phyloP scores from a whole-genome alignment of 2,113 vertebrate species.

The Leptobrachium leishanense region DNA sequence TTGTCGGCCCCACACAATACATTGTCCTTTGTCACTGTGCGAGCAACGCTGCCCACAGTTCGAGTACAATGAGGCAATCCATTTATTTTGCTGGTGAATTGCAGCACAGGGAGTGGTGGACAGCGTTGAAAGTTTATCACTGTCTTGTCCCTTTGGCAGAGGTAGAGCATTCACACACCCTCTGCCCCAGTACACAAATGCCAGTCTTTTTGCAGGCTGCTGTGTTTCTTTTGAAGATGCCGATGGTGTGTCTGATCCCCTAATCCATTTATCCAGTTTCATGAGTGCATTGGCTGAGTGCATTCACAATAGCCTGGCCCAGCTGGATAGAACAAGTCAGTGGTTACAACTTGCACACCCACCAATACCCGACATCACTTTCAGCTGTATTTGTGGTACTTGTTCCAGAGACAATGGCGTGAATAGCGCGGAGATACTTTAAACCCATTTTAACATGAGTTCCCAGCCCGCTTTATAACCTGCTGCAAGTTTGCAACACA shows the following conservation, averaged over 20 bases:
- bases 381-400: conserved; percentile 58
- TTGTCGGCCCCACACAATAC: conserved; percentile 70
- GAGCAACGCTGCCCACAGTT: conserved; percentile 72
- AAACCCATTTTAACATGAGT: conserved; percentile 9
- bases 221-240: conserved; percentile 77
- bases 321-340: conserved; percentile 72
- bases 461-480: conserved; percentile 8
- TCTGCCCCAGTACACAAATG: conserved; percentile 71
- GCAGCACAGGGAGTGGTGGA: conserved; percentile 71
- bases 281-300: conserved; percentile 69
- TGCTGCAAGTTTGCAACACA: conserved; percentile 10
- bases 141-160: conserved; percentile 79
- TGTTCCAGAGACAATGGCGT: conserved; percentile 55
- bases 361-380: conserved; percentile 62
- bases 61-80: conserved; percentile 78
- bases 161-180: conserved; percentile 75
- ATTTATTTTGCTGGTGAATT: conserved; percentile 81
- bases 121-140: conserved; percentile 85
- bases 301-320: conserved; percentile 71
- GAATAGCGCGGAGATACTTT: conserved; percentile 48
- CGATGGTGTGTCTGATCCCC: conserved; percentile 73
- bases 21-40: conserved; percentile 71
- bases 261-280: conserved; percentile 84
- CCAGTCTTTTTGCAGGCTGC: conserved; percentile 65
- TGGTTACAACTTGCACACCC: conserved; percentile 70